These are phyloP conservation scores for Beris morrisii DNA, from an alignment of 2,888 invertebrate genomes.

Conservation along the genomic window DNA sequence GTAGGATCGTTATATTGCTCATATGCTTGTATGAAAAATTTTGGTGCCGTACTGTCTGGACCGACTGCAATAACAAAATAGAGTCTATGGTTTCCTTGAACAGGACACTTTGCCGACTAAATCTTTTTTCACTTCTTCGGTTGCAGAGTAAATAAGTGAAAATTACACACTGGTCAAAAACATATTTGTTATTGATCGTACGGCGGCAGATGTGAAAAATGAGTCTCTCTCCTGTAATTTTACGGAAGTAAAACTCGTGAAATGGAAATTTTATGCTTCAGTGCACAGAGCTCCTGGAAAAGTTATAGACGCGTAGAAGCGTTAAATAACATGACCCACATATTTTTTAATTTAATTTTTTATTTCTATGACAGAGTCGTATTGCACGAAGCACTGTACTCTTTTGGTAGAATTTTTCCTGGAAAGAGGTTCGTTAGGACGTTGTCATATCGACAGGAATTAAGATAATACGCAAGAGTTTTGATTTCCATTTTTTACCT, in stretches of 20 bases:
- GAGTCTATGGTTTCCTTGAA: constrained; percentile 5
- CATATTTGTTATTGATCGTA: background rate
- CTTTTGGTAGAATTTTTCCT: too few relatives aligned
- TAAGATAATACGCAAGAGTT: too few relatives aligned
- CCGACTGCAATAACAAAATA: constrained; percentile 5
- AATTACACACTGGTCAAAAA: constrained; percentile 14
- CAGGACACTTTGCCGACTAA: constrained; percentile 1
- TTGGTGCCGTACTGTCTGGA: constrained; percentile 43
- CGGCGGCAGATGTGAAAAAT: constrained; percentile 27
- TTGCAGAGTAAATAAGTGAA: constrained; percentile 22
- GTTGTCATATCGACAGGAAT: too few relatives aligned
- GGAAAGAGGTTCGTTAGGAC: too few relatives aligned
- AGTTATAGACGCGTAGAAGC: too few relatives aligned
- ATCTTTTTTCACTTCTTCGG: constrained; percentile 11
- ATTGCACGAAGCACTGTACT: too few relatives aligned
- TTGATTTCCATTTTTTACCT: too few relatives aligned
- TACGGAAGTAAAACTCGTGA: constrained; percentile 16
- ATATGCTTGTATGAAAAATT: too few relatives aligned
- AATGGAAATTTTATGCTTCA: constrained; percentile 14
- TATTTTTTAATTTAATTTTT: too few relatives aligned
- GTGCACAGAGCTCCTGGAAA: background rate
- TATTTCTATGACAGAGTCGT: too few relatives aligned
- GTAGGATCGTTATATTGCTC: background rate
- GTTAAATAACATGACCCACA: too few relatives aligned
- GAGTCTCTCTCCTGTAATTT: constrained; percentile 23